phyloP scores from a whole-genome alignment of 2,797 vertebrate genomes.

The Chelon labrosus region DNA sequence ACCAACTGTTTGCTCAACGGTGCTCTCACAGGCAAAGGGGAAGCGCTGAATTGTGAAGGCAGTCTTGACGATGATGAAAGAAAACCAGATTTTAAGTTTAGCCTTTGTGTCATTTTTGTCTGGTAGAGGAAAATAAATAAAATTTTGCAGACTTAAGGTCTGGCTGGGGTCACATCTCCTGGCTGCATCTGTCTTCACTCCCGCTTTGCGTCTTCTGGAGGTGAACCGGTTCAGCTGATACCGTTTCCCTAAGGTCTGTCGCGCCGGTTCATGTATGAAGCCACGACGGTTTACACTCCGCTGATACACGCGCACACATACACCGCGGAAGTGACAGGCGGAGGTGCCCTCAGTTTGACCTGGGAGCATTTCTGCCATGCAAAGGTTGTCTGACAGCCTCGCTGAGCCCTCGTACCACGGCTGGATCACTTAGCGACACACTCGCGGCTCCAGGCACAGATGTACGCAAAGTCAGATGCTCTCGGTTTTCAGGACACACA shows the following conservation, averaged over 20 bases:
- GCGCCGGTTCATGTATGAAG: constrained; percentile 33
- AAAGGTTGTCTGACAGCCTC: constrained; percentile 77
- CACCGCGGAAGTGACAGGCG: constrained; percentile 76
- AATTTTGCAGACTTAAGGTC: constrained; percentile 36
- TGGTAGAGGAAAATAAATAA: constrained; percentile 37
- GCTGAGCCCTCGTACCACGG: constrained; percentile 45
- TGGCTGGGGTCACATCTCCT: constrained; percentile 65
- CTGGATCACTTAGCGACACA: constrained; percentile 39
- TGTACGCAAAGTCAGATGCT: constrained; percentile 14
- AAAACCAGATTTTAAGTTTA: constrained; percentile 20
- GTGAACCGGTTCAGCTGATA: constrained; percentile 45
- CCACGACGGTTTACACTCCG: constrained; percentile 34
- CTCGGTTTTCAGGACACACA: constrained; percentile 1
- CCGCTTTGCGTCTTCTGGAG: constrained; percentile 51
- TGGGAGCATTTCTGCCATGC: constrained; percentile 57
- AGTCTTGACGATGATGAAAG: not conserved
- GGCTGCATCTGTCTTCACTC: constrained; percentile 66
- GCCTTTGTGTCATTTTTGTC: constrained; percentile 35
- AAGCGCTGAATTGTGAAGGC: not conserved
- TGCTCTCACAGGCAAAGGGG: constrained; percentile 17
- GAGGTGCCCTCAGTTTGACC: constrained; percentile 73
- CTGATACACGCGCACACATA: constrained; percentile 13
- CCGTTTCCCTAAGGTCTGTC: constrained; percentile 46
- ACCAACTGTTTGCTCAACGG: constrained; percentile 6
- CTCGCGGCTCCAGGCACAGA: constrained; percentile 8